Conservation (phyloP, 53 echinoderm and acorn worm genomes). For the Arbacia lixula region DNA sequence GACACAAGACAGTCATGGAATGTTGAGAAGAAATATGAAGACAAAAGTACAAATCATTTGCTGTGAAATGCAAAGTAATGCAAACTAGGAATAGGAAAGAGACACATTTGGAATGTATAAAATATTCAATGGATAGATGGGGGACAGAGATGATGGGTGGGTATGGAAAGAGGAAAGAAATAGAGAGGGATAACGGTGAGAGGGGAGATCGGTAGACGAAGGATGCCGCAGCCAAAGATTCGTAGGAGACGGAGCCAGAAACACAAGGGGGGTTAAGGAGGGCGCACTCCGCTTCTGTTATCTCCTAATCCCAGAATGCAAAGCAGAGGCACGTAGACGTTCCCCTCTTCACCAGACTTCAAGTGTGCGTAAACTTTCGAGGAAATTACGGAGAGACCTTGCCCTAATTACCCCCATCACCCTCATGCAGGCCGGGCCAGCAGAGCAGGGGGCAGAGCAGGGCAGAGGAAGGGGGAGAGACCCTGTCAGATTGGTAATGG, state of each 20-base stretch:
- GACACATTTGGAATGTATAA: too few species aligned
- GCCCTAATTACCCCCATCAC: not conserved
- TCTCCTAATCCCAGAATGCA: slow-evolving; percentile 6
- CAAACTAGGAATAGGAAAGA: too few species aligned
- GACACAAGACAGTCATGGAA: too few species aligned
- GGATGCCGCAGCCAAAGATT: not conserved
- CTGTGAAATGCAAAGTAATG: too few species aligned
- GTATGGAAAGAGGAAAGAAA: not conserved
- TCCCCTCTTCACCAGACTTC: not conserved
- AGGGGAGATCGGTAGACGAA: not conserved
- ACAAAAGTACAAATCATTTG: too few species aligned
- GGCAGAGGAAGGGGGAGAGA: too few species aligned
- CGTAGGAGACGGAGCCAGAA: not conserved
- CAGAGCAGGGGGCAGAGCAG: too few species aligned
- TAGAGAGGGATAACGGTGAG: not conserved
- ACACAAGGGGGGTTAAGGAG: slow-evolving; percentile 7
- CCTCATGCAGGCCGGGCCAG: too few species aligned
- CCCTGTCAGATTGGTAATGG: too few species aligned
- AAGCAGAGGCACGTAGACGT: not conserved
- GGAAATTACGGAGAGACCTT: slow-evolving; percentile 7
- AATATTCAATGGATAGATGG: too few species aligned
- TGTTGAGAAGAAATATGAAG: too few species aligned
- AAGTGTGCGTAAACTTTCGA: not conserved
- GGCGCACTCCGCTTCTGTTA: not conserved
- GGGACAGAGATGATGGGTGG: too few species aligned